Base-by-base conservation (phyloP, 1,140 invertebrate species). In the Onthophagus taurus region DNA sequence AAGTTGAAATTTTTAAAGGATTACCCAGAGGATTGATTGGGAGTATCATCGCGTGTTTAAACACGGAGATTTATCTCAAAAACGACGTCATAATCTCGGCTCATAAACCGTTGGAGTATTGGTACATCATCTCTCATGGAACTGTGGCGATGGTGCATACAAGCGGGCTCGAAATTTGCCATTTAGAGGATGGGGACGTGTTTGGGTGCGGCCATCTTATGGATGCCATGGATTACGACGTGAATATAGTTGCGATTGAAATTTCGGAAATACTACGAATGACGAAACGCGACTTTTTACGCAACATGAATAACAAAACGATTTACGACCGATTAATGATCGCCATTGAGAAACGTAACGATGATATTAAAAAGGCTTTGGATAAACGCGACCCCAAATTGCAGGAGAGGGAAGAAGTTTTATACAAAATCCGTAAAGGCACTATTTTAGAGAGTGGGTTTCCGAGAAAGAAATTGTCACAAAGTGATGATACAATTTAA, bases 101-200 rank as follows among this genome's bases (percentile, higher is more conserved):
- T 5, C 64, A 63, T 4, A 65, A 60, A 0, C 41, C 38, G 0
- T 67, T 69, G 0, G 57, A 69, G 8, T 59, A 60, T 5, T 61
- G 74, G 52, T 73, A 63, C 46, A 73, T 72, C 23, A 61, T 75
- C 9, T 58, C 61, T 19, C 65, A 60, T 7, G 73, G 73, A 11
- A 72, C 70, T 0, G 69, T 74, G 5, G 69, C 68, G 0, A 58
- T 74, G 11, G 68, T 68, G 26, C 68, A 65, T 2, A 53, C 43
- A 23, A 44, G 49, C 3, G 68, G 54, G 52, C 70, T 53, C 48
- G 61, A 63, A 53, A 57, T 63, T 26, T 35, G 19, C 23, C 49
- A 54, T 31, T 23, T 54, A 4, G 41, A 51, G 14, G 49, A 51
- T 29, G 49, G 49, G 0, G 36, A 48, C 11, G 33, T 44, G 42